Evolutionary conservation across 2,888 invertebrate genomes (phyloP), one percentile per base, ranked within the genome.

Genomic region (Poecilobothrus nobilitatus): DNA sequence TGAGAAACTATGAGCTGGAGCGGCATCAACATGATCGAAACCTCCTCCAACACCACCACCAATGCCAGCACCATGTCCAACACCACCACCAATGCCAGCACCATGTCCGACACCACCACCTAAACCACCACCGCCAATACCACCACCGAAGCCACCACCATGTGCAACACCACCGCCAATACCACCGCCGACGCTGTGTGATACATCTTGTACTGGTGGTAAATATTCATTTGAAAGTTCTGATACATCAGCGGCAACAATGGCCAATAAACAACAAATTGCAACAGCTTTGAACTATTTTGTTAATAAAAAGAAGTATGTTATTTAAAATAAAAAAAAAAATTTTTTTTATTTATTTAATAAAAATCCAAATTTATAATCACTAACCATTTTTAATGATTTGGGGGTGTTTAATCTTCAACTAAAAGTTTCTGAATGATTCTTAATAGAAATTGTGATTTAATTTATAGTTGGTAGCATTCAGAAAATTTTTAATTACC

Each of bases 151-250:
- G 1, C 18, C 12, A 15, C 9, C 9, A 2, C 41, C 41, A 41
- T 8, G 4, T 6, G 7, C 15, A 12, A 8, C 41, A 41, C 41
- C 41, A 15, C 41, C 41, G 7, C 15, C 2, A 8, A 9, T 2
- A 15, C 41, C 41, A 41, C 41, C 41, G 2, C 41, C 41, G 5
- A 3, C 41, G 2, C 41, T 8, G 5, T 27, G 27, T 27, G 27
- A 27, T 4, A 6, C 15, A 53, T n/a, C 53, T 18, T 53, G 53
- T 53, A 53, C 53, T 27, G 63, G 63, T 33, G 63, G 63, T 27
- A 63, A 63, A 27, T 63, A 63, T 63, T 63, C 63, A 63, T 63
- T 63, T 63, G 63, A 63, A 27, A 63, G 15, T 63, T 63, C 27
- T 37, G 53, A 53, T 18, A 53, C 53, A 53, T 53, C 53, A 53